Conservation (phyloP, 1,140 invertebrate species). For the Brachionus paranguensis region DNA sequence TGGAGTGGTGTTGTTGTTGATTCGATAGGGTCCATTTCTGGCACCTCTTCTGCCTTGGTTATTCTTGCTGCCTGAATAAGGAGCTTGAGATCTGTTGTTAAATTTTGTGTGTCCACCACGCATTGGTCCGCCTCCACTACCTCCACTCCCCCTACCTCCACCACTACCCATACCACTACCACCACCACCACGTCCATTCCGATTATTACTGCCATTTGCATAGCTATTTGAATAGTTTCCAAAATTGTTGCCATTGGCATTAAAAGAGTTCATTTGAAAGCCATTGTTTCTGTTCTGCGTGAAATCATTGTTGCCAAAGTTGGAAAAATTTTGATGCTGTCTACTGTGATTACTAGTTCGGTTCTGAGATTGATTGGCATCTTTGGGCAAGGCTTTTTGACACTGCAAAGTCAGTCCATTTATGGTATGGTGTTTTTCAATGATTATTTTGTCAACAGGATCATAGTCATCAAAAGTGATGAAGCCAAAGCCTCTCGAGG, state of each 20-base stretch:
- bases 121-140: not conserved
- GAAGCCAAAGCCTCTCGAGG: constrained; percentile 85
- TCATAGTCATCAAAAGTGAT: constrained; percentile 78
- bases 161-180: not conserved
- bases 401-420: constrained; percentile 57
- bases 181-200: not conserved
- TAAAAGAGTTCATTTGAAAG: not conserved
- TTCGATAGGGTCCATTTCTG: not conserved
- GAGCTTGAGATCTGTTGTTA: not conserved
- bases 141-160: no score
- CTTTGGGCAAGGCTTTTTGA: constrained; percentile 58
- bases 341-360: not conserved
- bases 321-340: not conserved
- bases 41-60: not conserved
- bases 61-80: not conserved
- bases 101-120: not conserved
- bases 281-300: not conserved
- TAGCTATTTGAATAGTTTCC: constrained; percentile 56
- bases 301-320: not conserved
- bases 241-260: not conserved
- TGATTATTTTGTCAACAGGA: constrained; percentile 43
- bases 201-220: constrained; percentile 46
- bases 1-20: not conserved
- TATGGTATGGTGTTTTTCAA: constrained; percentile 55
- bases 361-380: constrained; percentile 46